Evolutionary conservation across 2,797 vertebrate genomes (phyloP).

Genomic region (Dallia pectoralis): DNA sequence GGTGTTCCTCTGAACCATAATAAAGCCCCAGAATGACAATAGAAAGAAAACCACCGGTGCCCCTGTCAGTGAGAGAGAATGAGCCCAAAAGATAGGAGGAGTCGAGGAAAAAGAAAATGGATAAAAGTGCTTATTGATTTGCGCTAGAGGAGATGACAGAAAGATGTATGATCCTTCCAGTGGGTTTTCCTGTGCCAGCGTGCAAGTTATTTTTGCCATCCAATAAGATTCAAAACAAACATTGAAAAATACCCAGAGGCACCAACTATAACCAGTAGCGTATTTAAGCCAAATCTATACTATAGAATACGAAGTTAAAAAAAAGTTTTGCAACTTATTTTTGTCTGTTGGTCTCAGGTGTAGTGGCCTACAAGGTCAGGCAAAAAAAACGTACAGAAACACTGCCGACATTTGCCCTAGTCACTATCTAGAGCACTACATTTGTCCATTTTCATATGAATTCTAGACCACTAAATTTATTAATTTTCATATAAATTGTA

Average conservation of each 20-base stretch:
- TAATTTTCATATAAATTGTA: too few relatives aligned
- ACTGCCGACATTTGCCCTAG: too few relatives aligned
- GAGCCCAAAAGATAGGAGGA: not conserved
- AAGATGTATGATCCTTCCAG: not conserved
- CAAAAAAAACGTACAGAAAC: too few relatives aligned
- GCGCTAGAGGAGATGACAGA: constrained; percentile 5
- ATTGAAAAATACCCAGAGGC: not conserved
- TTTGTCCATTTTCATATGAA: not conserved
- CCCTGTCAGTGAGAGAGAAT: too few relatives aligned
- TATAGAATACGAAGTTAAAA: not conserved
- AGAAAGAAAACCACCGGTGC: too few relatives aligned
- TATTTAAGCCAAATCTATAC: not conserved
- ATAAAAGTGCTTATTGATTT: constrained; percentile 19
- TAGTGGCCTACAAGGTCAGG: too few relatives aligned
- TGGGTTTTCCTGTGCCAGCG: not conserved
- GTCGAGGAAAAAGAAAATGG: constrained; percentile 5
- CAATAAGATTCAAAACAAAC: not conserved
- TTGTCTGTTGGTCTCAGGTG: not conserved
- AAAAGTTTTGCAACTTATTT: not conserved
- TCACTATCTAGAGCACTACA: not conserved
- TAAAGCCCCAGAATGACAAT: too few relatives aligned
- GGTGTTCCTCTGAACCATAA: too few relatives aligned
- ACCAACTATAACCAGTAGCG: not conserved
- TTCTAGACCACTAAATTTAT: too few relatives aligned
- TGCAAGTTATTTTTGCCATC: constrained; percentile 5